Percentiles rank a stretch among this genome's conserved stretches.
These are phyloP conservation scores for Mico argentatus DNA, from an alignment of 2,797 vertebrate genomes.

Conservation along the genomic window DNA sequence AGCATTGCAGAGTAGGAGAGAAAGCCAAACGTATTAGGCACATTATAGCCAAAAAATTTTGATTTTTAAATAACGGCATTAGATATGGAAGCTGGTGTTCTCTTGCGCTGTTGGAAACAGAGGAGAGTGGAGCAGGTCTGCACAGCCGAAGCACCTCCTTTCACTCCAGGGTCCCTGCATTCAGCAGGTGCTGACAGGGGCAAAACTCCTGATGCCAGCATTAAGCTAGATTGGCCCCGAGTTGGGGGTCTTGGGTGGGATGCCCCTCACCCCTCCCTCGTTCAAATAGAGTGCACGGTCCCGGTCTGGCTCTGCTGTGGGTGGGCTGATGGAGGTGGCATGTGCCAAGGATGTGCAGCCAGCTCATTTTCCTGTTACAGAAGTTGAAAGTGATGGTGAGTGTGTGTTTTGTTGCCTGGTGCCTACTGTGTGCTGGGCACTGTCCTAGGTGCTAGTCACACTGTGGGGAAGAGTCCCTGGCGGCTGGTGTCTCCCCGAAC, in stretches of 20 bases:
- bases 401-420: too few relatives aligned
- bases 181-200: neutral
- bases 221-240: neutral
- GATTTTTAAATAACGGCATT: neutral
- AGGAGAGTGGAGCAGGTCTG: too few relatives aligned
- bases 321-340: fast-evolving
- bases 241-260: neutral
- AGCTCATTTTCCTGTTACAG: neutral
- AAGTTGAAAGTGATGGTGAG: neutral
- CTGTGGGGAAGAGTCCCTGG: neutral
- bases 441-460: neutral
- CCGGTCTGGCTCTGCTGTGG: too few relatives aligned
- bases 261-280: neutral
- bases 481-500: too few relatives aligned
- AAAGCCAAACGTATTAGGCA: fast-evolving
- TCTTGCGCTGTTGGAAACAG: fast-evolving
- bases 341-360: too few relatives aligned
- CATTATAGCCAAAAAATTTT: fast-evolving
- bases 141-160: fast-evolving
- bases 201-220: fast-evolving
- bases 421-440: neutral
- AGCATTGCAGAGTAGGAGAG: fast-evolving
- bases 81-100: neutral
- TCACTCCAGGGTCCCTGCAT: too few relatives aligned
- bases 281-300: fast-evolving